A percentile compares a stretch with the other conserved stretches of the same genome.
Evolutionary conservation across 2,888 invertebrate species (phyloP).

Genomic region (Hofmannophila pseudospretella): DNA sequence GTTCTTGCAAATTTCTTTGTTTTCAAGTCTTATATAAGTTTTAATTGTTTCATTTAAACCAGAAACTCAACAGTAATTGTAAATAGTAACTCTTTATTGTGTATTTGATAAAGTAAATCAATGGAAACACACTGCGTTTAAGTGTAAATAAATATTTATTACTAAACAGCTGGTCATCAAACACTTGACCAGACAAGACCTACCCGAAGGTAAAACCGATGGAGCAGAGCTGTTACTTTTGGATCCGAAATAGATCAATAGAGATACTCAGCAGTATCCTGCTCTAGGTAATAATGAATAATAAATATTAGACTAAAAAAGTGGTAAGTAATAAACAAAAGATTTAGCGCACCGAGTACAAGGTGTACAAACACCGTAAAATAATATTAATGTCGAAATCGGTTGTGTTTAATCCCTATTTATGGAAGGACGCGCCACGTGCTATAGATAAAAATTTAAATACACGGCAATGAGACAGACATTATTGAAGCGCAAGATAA

Average conservation of each 20-base stretch:
- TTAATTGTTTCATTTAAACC: too few relatives aligned
- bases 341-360: slow-evolving; percentile 25
- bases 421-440: slow-evolving; percentile 40
- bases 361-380: slow-evolving; percentile 62
- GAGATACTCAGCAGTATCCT: background rate
- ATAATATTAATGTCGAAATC: slow-evolving; percentile 29
- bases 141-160: slow-evolving; percentile 18
- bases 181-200: slow-evolving; percentile 30
- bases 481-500: too few relatives aligned
- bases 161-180: slow-evolving; percentile 26
- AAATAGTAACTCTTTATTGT: too few relatives aligned
- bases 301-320: background rate
- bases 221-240: too few relatives aligned
- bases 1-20: background rate
- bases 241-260: background rate
- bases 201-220: slow-evolving; percentile 45
- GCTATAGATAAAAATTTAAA: slow-evolving; percentile 46
- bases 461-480: slow-evolving; percentile 11
- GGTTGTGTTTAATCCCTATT: slow-evolving; percentile 21
- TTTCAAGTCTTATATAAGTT: too few relatives aligned
- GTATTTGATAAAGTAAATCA: too few relatives aligned
- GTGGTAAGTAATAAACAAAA: slow-evolving; percentile 11
- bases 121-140: slow-evolving; percentile 8
- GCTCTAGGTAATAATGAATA: background rate
- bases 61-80: too few relatives aligned